phyloP scores from a whole-genome alignment of 2,113 vertebrate species.

The Paedocypris sp. region DNA sequence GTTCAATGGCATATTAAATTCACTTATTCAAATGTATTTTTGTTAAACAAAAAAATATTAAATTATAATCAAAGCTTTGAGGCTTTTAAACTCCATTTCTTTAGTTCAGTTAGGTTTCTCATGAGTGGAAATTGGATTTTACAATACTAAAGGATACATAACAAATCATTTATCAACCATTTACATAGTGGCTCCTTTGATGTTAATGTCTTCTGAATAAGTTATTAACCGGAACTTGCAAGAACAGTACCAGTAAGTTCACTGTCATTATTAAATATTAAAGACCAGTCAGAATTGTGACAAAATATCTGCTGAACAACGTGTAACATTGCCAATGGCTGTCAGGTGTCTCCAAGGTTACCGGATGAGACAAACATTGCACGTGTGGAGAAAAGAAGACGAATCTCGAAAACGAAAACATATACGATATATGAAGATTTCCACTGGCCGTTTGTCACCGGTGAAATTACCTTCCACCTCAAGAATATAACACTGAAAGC shows the following conservation, averaged over 20 bases:
- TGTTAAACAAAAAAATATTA: no score
- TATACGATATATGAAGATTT: slow-evolving; percentile 35
- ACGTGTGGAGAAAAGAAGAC: not conserved
- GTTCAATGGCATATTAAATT: no score
- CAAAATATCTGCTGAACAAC: not conserved
- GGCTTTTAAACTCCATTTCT: no score
- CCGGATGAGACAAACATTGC: not conserved
- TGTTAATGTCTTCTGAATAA: slow-evolving; percentile 54
- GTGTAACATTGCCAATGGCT: not conserved
- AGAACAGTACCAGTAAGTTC: slow-evolving; percentile 41
- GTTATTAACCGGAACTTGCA: slow-evolving; percentile 49
- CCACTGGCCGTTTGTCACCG: slow-evolving; percentile 24
- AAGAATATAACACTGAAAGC: not conserved
- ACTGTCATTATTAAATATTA: slow-evolving; percentile 33
- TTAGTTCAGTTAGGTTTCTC: slow-evolving; percentile 50
- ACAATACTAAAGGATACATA: slow-evolving; percentile 60
- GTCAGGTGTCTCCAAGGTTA: slow-evolving; percentile 6
- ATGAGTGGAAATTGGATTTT: slow-evolving; percentile 54
- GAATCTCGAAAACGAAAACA: slow-evolving; percentile 8
- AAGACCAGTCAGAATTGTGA: not conserved
- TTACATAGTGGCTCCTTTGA: slow-evolving; percentile 57
- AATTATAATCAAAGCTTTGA: no score
- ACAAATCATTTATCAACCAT: slow-evolving; percentile 58
- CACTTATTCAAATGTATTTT: no score
- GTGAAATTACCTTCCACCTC: slow-evolving; percentile 23